Base-by-base conservation (phyloP, 2,888 invertebrate genomes). In the Ormyrus rosae region DNA sequence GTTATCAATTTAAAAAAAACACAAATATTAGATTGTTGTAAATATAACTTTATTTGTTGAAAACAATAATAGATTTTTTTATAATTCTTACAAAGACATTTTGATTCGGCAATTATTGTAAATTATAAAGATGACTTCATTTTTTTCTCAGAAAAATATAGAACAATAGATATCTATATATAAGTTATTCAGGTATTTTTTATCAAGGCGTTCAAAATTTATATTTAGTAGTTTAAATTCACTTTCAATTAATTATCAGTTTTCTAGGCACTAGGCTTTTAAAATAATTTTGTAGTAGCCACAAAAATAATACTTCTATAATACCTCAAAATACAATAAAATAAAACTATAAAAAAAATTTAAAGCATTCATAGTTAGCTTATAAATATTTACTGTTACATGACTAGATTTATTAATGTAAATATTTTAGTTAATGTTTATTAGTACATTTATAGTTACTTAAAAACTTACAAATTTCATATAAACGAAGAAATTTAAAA, bases 41-140 rank as follows among this genome's bases (percentile, higher is more conserved):
- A 76, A 80, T 76, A 80, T 51, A 77, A 68, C 19, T 77, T 77
- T 77, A 80, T 80, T 75, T 53, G 53, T 65, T 69, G 6, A 61
- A 74, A 80, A 71, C 61, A 75, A 72, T 34, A 34, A 34, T 73
- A 63, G 10, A 77, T 73, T 55, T 78, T 71, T 56, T 60, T 68
- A 76, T 68, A 72, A 72, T 45, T 67, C 19, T 70, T 68, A 50
- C 13, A 65, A 70, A 60, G 67, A 75, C 65, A 71, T 68, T 72
- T 67, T 67, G 10, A 76, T 72, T 76, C 74, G 70, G 61, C 51
- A 34, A 63, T 77, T 63, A 69, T 56, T 55, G 56, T 53, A 77
- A 63, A 73, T 64, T 78, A 70, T 19, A 74, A 73, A 79, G 55
- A 74, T 61, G 71, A 73, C 53, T 60, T 55, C n/a, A 69, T 73